A percentile compares a stretch with the other conserved stretches of the same genome.
Evolutionary conservation across 2,113 vertebrate species (phyloP).

Genomic region (Gambusia affinis): DNA sequence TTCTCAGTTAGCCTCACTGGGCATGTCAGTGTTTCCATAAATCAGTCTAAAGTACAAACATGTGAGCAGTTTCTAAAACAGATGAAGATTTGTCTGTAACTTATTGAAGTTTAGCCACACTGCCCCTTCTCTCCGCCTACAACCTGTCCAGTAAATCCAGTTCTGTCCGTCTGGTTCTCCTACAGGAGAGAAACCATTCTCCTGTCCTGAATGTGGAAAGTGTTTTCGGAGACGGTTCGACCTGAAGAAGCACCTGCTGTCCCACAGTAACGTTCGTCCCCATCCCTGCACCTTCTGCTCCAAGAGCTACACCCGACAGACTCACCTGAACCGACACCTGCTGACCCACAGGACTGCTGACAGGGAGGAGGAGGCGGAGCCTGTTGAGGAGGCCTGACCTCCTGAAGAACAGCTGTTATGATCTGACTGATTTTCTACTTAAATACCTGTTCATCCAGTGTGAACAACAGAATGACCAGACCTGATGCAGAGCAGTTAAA

Average conservation of each 20-base stretch:
- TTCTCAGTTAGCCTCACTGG: not conserved
- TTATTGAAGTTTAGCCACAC: no score
- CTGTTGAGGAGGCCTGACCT: not conserved
- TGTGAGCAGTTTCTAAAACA: not conserved
- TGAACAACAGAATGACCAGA: no score
- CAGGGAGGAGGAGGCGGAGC: not conserved
- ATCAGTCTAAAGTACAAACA: no score
- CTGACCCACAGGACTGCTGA: not conserved
- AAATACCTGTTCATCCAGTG: no score
- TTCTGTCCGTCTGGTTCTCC: not conserved
- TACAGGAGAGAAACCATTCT: constrained; percentile 74
- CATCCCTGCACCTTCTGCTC: constrained; percentile 67
- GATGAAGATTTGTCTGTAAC: not conserved
- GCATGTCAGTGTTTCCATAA: no score
- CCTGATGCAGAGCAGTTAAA: no score
- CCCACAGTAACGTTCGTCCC: constrained; percentile 70
- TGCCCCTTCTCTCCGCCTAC: no score
- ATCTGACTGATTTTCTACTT: no score
- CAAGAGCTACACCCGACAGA: constrained; percentile 78
- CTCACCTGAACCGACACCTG: constrained; percentile 17
- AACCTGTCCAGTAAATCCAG: no score
- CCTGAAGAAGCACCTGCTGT: constrained; percentile 77
- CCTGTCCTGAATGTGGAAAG: constrained; percentile 76
- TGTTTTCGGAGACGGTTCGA: constrained; percentile 74
- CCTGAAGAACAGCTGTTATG: no score